Evolutionary conservation across 2,888 invertebrate genomes (phyloP).

Genomic region (Lissonota sp.): DNA sequence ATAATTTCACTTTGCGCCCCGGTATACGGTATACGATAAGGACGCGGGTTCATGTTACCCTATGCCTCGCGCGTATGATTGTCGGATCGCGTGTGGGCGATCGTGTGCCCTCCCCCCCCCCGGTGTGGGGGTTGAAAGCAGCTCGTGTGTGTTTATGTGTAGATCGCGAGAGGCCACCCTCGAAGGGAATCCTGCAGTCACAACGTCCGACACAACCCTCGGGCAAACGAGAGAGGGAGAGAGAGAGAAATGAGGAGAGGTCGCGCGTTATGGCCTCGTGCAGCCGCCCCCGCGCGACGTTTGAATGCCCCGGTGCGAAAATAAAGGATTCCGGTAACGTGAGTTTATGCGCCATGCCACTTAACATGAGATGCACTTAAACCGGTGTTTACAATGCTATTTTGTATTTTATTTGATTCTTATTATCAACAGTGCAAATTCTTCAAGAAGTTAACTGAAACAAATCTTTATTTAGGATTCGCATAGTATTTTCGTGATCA

Average conservation of each 20-base stretch:
- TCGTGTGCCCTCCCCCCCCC: no score
- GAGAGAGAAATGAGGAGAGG: background rate
- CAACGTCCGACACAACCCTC: constrained; percentile 19
- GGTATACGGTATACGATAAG: constrained; percentile 74
- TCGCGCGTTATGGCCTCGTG: constrained; percentile 67
- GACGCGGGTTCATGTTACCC: constrained; percentile 77
- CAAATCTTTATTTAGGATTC: no score
- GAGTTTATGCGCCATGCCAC: constrained; percentile 35
- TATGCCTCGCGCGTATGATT: constrained; percentile 74
- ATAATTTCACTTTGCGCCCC: constrained; percentile 82
- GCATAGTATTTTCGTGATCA: no score
- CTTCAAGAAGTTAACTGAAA: no score
- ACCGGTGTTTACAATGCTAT: constrained; percentile 28
- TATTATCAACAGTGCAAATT: no score
- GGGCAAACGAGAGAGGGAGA: background rate
- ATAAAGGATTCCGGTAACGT: constrained; percentile 67
- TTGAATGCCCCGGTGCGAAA: constrained; percentile 66
- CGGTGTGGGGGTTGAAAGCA: background rate
- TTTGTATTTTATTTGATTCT: no score
- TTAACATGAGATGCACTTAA: background rate
- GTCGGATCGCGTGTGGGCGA: constrained; percentile 80
- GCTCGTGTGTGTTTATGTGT: constrained; percentile 9
- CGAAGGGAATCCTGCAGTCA: constrained; percentile 43
- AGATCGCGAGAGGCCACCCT: constrained; percentile 25
- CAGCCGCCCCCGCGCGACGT: constrained; percentile 65